Evolutionary conservation across 2,888 invertebrate species (phyloP), one percentile per base, ranked within the genome.

Genomic region (Aspidapion aeneum): DNA sequence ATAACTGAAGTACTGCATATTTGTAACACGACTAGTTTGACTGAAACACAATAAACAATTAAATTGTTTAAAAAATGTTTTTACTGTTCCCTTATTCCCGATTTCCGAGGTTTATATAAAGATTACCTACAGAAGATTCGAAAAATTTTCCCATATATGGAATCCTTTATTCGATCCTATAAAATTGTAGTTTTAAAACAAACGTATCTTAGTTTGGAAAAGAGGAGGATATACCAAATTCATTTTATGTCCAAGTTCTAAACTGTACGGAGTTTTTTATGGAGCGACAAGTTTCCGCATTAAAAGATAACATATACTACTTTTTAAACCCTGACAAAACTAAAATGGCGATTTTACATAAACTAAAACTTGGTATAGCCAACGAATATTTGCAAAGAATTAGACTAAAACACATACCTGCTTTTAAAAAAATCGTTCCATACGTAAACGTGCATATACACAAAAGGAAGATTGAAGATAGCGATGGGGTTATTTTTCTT

Each of bases 41-140:
- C 3, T 12, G 35, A 35, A 35, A 35, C 12, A 35, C 12, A 7
- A 3, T 35, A 35, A 35, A 35, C 12, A 35, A 35, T 7, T 35
- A 35, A 35, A 35, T 7, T 7, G 35, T 7, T 35, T 12, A 35
- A 3, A 35, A 35, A 35, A 35, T 12, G 5, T 35, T 35, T 7
- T 35, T 35, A 35, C 35, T 35, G 35, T 35, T 35, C n/a, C n/a
- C n/a, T 35, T 35, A 7, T 35, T 35, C 35, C 12, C 35, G 12
- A 35, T 35, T 79, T 97, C 97, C 0, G 98, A 98, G 80, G 87
- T 92, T 0, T 98, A 98, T 75, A 85, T 72, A 76, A 87, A 21
- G 81, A 82, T 19, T 91, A 85, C 74, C 82, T 82, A 35, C 12
- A 7, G 3, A 69, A 87, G 87, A 1, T 72, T 70, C 16, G 68